These are phyloP conservation scores for Gallinago solitaria DNA, from an alignment of 2,797 vertebrate genomes.

Conservation along the genomic window DNA sequence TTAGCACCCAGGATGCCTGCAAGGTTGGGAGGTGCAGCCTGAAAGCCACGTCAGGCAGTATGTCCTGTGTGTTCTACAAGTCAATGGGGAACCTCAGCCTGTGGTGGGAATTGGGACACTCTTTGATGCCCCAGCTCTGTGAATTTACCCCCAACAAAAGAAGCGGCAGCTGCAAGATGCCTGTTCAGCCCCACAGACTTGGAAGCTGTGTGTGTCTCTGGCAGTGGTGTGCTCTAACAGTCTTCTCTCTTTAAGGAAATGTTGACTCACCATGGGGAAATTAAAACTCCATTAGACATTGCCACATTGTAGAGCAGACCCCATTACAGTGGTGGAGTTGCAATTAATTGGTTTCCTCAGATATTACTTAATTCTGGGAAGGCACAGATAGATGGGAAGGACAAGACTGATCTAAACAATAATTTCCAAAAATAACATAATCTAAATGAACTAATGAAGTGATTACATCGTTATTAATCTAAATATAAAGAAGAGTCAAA, in stretches of 20 bases:
- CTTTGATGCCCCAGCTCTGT: background rate
- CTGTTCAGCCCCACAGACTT: background rate
- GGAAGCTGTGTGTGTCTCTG: background rate
- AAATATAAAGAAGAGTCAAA: conserved; percentile 39
- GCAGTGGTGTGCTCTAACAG: conserved; percentile 50
- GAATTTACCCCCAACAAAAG: background rate
- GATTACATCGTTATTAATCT: conserved; percentile 63
- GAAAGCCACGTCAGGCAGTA: background rate
- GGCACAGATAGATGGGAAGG: conserved; percentile 27
- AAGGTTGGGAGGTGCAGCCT: background rate
- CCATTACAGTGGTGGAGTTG: conserved; percentile 43
- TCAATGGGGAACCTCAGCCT: background rate
- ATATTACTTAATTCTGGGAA: conserved; percentile 67
- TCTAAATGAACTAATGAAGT: conserved; percentile 73
- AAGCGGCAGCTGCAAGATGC: background rate
- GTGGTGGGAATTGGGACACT: background rate
- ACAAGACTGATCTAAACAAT: conserved; percentile 42
- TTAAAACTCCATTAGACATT: conserved; percentile 80
- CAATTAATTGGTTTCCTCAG: conserved; percentile 78
- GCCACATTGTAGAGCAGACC: conserved; percentile 61
- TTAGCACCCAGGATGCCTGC: background rate
- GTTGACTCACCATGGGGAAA: conserved; percentile 77
- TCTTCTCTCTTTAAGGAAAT: conserved; percentile 73
- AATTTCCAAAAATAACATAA: conserved; percentile 64
- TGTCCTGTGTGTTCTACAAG: background rate